Evolutionary conservation across 2,888 invertebrate genomes (phyloP), one percentile per base, ranked within the genome.

Genomic region (Tetheella fluctuosa): DNA sequence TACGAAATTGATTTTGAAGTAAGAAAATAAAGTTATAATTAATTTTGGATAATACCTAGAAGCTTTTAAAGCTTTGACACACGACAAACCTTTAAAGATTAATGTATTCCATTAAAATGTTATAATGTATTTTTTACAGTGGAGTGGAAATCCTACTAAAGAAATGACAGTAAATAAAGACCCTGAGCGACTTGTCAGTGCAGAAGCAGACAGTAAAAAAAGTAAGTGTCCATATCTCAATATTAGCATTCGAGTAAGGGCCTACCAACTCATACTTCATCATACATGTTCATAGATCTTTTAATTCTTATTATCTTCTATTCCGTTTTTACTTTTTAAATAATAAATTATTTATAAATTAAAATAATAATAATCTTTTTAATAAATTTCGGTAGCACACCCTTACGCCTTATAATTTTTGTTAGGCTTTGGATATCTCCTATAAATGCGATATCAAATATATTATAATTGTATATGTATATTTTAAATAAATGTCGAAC

Each of bases 1-100:
- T 91, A 92, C 61, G 91, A 91, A 79, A 83, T 79, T 56, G 91
- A 93, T 67, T 89, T 89, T 68, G 90, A 90, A 77, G 92, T 91
- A 71, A 80, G 79, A 55, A 23, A 30, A 42, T 23, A 17, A 13
- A 2, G 1, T 34, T 39, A 58, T 62, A 39, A 54, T 34, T 57
- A 39, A 17, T 39, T 59, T 34, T 8, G 34, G 34, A 4, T 37
- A 37, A 15, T 37, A 4, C 4, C 15, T 15, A 37, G 15, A 15
- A 15, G 15, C 37, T 39, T 20, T 20, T 20, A 17, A 20, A n/a
- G 20, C n/a, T 48, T 48, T 48, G 20, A 48, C 17, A 20, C 7
- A 42, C 13, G 20, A 48, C n/a, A 10, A 48, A 10, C 17, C 20
- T 48, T 10, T 48, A 4, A n/a, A 52, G 13, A 23, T 59, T 53